Evolutionary conservation across 1,140 invertebrate species (phyloP).

Genomic region (Drosophila trapezifrons): DNA sequence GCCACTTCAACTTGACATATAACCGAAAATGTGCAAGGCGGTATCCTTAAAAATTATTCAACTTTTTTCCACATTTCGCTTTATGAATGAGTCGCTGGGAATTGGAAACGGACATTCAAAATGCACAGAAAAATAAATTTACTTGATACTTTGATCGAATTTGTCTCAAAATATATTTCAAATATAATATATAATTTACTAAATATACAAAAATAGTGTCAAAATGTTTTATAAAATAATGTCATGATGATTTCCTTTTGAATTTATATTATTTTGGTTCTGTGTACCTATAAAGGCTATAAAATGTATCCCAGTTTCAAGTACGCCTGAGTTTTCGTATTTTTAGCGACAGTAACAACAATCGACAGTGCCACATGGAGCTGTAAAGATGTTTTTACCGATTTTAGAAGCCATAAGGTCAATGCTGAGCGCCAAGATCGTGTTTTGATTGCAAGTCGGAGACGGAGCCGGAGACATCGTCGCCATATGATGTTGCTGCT

Average conservation of each 20-base stretch:
- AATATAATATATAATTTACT: not conserved
- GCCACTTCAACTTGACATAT: slow-evolving; percentile 74
- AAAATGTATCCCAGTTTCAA: slow-evolving; percentile 81
- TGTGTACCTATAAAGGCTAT: slow-evolving; percentile 52
- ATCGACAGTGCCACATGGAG: slow-evolving; percentile 70
- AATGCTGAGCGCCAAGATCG: slow-evolving; percentile 77
- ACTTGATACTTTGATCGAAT: not conserved
- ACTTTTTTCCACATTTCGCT: slow-evolving; percentile 21
- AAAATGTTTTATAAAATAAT: not conserved
- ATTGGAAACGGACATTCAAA: slow-evolving; percentile 41
- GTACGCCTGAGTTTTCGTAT: slow-evolving; percentile 70
- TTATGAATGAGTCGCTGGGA: slow-evolving; percentile 50
- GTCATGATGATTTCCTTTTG: too few species aligned
- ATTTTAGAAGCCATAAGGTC: slow-evolving; percentile 83
- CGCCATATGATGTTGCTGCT: slow-evolving; percentile 38
- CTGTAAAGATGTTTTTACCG: slow-evolving; percentile 83
- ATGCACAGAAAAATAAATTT: slow-evolving; percentile 1
- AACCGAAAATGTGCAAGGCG: slow-evolving; percentile 48
- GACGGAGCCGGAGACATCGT: slow-evolving; percentile 35
- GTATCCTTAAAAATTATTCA: slow-evolving; percentile 58
- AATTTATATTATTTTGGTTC: not conserved
- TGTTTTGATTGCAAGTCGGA: slow-evolving; percentile 74
- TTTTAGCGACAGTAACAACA: slow-evolving; percentile 75
- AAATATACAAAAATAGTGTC: not conserved
- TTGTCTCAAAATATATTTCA: not conserved